Base-by-base conservation (phyloP, 2,113 vertebrate species). In the Talpa occidentalis region DNA sequence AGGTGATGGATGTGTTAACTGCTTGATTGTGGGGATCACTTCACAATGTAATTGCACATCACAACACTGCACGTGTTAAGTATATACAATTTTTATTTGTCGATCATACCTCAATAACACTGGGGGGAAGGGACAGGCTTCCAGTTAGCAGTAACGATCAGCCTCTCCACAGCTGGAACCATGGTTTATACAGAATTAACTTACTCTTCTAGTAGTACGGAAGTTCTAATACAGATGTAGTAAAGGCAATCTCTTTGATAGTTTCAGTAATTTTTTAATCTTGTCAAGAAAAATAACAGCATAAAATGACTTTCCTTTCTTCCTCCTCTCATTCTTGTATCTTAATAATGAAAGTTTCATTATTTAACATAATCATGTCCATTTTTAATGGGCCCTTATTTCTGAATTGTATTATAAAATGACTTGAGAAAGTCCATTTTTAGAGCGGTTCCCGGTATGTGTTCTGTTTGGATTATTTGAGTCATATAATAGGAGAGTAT, bases 321-420 rank as follows among this genome's bases (percentile, higher is more conserved):
- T 22, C 22, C 26, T 44, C 16, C 2, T 49, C 26, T 35, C 30
- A 16, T 47, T 21, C 22, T 56, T 44, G 9, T 44, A 37, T 54
- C 52, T 89, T 91, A 37, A 64, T 83, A 90, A 32, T 74, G 64
- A 85, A 90, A 67, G 22, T 76, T n/a, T 93, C 44, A 84, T 74
- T 87, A 80, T 42, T 83, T 37, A 67, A 60, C 28, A 60, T 28
- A 95, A 79, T 60, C 70, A 2, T 74, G 10, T 84, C 32, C 9
- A 52, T 64, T 83, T 76, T 60, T 35, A 79, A 47, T 10, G 6
- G 19, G 28, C 1, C 30, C 69, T 93, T 88, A 30, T 47, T 90
- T 95, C n/a, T 89, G 35, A 84, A 52, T 52, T 74, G 15, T 69
- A 47, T 82, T 87, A 64, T 44, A 78, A 90, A 93, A 74, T 14